Percentiles rank a stretch among this genome's conserved stretches.
phyloP scores from a whole-genome alignment of 2,113 vertebrate genomes.

The Collichthys lucidus region DNA sequence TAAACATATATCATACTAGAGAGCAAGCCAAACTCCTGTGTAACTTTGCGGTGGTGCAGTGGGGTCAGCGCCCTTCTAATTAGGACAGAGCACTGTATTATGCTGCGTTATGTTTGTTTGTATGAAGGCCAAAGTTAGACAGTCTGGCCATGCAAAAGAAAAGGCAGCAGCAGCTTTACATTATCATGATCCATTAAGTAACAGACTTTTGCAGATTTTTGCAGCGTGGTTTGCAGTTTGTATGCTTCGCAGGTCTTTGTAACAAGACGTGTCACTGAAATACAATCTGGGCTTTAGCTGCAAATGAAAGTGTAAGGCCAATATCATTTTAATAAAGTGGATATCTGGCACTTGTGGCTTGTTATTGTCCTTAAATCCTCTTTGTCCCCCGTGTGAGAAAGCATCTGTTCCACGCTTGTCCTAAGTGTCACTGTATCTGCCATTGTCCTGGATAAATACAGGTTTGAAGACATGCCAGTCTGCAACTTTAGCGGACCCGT shows the following conservation, averaged over 20 bases:
- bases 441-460: conserved; percentile 78
- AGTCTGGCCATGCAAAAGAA: neutral
- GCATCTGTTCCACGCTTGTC: conserved; percentile 71
- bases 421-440: conserved; percentile 82
- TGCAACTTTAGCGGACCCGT: conserved; percentile 69
- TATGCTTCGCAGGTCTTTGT: neutral
- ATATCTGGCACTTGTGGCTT: conserved; percentile 58
- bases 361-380: conserved; percentile 67
- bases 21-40: conserved; percentile 59
- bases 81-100: conserved; percentile 9
- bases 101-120: neutral
- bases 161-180: neutral
- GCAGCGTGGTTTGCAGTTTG: neutral
- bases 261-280: neutral
- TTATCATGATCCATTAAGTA: neutral
- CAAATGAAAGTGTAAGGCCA: conserved; percentile 19
- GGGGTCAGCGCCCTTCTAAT: neutral
- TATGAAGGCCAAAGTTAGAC: neutral
- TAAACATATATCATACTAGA: conserved; percentile 68
- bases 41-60: neutral
- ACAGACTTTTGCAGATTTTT: neutral
- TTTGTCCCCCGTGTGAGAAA: conserved; percentile 67
- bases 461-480: conserved; percentile 63
- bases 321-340: conserved; percentile 57
- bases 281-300: conserved; percentile 1